Conservation (phyloP, 2,888 invertebrate genomes). For the Drosophila macrospina region DNA sequence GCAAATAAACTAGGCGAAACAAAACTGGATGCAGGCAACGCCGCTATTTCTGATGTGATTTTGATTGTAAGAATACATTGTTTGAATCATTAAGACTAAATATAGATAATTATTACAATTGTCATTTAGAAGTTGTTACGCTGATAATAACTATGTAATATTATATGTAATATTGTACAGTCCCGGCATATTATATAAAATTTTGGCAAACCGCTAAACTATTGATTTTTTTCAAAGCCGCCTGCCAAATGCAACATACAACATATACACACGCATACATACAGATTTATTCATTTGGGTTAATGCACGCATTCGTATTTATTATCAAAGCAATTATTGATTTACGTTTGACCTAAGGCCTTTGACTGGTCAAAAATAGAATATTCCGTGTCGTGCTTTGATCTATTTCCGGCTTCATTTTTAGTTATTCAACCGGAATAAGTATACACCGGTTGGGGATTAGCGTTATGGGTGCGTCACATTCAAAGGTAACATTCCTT, state of each 20-base stretch:
- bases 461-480: slow-evolving; percentile 44
- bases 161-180: not conserved
- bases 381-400: slow-evolving; percentile 26
- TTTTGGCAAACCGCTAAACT: slow-evolving; percentile 29
- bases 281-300: slow-evolving; percentile 56
- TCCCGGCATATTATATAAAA: slow-evolving; percentile 32
- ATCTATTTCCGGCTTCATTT: slow-evolving; percentile 59
- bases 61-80: slow-evolving; percentile 26
- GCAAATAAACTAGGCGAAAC: slow-evolving; percentile 1
- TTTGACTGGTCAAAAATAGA: slow-evolving; percentile 53
- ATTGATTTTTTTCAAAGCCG: slow-evolving; percentile 64
- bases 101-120: not conserved
- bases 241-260: slow-evolving; percentile 54
- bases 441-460: slow-evolving; percentile 7
- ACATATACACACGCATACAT: slow-evolving; percentile 8
- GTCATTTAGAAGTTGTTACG: not conserved
- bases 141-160: not conserved
- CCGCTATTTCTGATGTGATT: slow-evolving; percentile 10
- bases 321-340: slow-evolving; percentile 59
- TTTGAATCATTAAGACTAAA: slow-evolving; percentile 26
- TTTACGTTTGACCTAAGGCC: slow-evolving; percentile 40
- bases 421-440: slow-evolving; percentile 5
- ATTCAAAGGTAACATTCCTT: slow-evolving; percentile 32
- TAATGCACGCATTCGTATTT: slow-evolving; percentile 57
- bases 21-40: not conserved